A percentile compares a stretch with the other conserved stretches of the same genome.
These are phyloP conservation scores for Spilogale gracilis DNA, from an alignment of 2,113 vertebrate genomes.

Conservation along the genomic window DNA sequence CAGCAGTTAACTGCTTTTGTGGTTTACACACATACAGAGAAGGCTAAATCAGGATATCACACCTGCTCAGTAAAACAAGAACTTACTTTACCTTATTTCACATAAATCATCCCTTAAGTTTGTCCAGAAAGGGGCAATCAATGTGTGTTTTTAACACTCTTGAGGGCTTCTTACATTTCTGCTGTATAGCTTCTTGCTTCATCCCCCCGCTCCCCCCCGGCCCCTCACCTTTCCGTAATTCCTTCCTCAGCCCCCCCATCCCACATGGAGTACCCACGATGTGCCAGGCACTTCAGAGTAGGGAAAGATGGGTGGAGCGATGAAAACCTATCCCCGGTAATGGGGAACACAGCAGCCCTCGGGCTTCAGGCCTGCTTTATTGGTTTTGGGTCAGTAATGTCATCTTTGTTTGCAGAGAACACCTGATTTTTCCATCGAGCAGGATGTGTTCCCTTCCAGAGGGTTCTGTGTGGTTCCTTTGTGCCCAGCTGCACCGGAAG, in stretches of 20 bases:
- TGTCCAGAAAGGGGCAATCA: slow-evolving; percentile 53
- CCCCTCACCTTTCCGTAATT: neutral
- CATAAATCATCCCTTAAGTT: neutral
- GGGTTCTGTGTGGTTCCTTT: neutral
- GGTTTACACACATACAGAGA: slow-evolving; percentile 14
- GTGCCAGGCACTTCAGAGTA: neutral
- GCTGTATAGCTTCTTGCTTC: neutral
- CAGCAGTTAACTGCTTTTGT: slow-evolving; percentile 45
- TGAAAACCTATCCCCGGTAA: neutral
- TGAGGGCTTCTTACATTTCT: slow-evolving; percentile 38
- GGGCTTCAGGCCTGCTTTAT: neutral
- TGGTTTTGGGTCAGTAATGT: neutral
- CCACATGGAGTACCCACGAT: neutral
- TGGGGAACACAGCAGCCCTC: neutral
- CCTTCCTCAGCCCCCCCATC: neutral
- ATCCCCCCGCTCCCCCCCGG: too few relatives aligned
- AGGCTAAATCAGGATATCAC: slow-evolving; percentile 42
- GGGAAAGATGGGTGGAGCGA: accelerated
- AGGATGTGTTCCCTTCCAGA: neutral
- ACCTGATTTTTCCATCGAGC: neutral
- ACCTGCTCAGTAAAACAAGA: slow-evolving; percentile 42
- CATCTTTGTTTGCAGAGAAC: slow-evolving; percentile 1
- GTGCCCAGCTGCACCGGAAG: neutral
- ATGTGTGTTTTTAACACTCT: neutral
- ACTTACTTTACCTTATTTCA: neutral